phyloP scores from a whole-genome alignment of 2,113 vertebrate species.

The Carassius carassius region DNA sequence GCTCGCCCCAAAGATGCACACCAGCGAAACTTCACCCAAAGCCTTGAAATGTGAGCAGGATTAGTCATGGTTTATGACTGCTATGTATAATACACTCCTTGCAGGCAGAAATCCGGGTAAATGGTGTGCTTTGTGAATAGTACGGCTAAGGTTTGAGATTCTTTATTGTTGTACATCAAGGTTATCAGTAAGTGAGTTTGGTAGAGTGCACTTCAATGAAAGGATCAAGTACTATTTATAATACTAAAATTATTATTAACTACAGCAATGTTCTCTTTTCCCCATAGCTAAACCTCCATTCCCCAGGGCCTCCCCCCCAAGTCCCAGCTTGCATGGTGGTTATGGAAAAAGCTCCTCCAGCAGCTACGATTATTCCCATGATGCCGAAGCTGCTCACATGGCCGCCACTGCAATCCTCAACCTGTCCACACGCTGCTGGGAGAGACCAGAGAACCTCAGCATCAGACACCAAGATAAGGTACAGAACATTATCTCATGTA shows the following conservation, averaged over 20 bases:
- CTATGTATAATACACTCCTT: slow-evolving; percentile 1
- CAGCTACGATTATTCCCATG: slow-evolving; percentile 91
- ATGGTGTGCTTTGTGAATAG: slow-evolving; percentile 15
- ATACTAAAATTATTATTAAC: not conserved
- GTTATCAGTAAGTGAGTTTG: slow-evolving; percentile 7
- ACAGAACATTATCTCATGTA: not conserved
- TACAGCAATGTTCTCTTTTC: not conserved
- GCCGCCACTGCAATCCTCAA: slow-evolving; percentile 97
- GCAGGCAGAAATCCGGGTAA: not conserved
- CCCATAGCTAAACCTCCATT: slow-evolving; percentile 83
- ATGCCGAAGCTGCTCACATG: slow-evolving; percentile 97
- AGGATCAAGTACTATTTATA: not conserved
- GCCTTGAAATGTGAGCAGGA: slow-evolving; percentile 95
- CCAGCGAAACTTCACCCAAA: slow-evolving; percentile 98
- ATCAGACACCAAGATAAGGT: slow-evolving; percentile 92
- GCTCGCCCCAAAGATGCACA: slow-evolving; percentile 98
- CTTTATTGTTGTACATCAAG: not conserved
- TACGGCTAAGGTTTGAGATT: not conserved
- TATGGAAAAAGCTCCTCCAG: slow-evolving; percentile 83
- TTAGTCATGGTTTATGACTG: slow-evolving; percentile 1
- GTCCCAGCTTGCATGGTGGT: slow-evolving; percentile 81
- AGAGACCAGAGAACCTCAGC: slow-evolving; percentile 96
- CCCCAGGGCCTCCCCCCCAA: slow-evolving; percentile 85
- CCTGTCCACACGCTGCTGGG: slow-evolving; percentile 98
- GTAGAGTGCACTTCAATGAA: slow-evolving; percentile 4